These are phyloP conservation scores for Coleophora deauratella DNA, from an alignment of 2,888 invertebrate species.

Conservation along the genomic window DNA sequence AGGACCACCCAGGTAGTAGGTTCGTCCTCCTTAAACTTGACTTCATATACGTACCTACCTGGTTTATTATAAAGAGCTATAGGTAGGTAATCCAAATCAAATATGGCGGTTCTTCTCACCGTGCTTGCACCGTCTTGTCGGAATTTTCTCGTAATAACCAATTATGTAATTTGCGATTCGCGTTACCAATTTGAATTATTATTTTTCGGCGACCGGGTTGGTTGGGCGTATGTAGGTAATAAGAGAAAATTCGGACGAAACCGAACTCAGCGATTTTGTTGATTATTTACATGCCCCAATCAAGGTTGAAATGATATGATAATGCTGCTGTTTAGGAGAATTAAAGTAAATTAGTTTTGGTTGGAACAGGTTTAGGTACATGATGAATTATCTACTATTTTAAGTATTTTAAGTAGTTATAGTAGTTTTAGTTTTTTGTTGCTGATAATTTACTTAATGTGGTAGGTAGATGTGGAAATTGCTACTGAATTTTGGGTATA, in stretches of 20 bases:
- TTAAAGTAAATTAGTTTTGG: constrained; percentile 6
- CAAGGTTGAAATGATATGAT: constrained; percentile 50
- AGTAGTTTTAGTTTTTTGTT: too few relatives aligned
- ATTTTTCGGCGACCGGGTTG: constrained; percentile 37
- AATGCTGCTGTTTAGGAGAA: constrained; percentile 26
- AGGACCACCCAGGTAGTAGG: constrained; percentile 64
- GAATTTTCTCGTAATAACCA: constrained; percentile 38
- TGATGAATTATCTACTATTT: too few relatives aligned
- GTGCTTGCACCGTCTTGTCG: constrained; percentile 15
- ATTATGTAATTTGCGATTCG: constrained; percentile 64
- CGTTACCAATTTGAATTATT: constrained; percentile 63
- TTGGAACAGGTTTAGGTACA: too few relatives aligned
- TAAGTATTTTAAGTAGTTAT: too few relatives aligned
- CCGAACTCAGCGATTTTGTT: constrained; percentile 21
- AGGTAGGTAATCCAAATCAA: not conserved
- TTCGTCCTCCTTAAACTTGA: constrained; percentile 33
- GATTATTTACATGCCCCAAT: constrained; percentile 37
- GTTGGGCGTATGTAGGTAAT: constrained; percentile 50
- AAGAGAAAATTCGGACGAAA: constrained; percentile 43
- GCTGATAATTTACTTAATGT: too few relatives aligned
- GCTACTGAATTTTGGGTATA: too few relatives aligned
- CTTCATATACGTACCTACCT: constrained; percentile 21
- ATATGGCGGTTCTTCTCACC: constrained; percentile 8
- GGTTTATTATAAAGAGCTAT: constrained; percentile 7
- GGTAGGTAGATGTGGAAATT: too few relatives aligned